Evolutionary conservation across 1,140 invertebrate species (phyloP), one percentile per base, ranked within the genome.

Genomic region (Zaprionus camerounensis): DNA sequence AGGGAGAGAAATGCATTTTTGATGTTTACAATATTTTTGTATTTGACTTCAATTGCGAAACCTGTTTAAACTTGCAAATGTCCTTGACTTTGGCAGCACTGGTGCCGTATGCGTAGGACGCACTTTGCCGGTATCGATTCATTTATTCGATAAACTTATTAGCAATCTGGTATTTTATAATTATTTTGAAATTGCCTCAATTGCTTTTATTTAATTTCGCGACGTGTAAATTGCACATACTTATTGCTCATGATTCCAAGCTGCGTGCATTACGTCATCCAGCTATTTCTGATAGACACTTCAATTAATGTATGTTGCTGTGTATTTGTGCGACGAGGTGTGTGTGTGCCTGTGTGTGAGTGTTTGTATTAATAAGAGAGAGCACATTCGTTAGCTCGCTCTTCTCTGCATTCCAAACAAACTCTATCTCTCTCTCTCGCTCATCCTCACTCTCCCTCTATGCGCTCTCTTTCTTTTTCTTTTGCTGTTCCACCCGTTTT

Each of bases 201-300:
- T 57, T 17, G 20, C 15, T 24, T 3, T 59, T 3, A 4, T 13
- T 41, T 65, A 34, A 41, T 56, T 49, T 55, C n/a, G 41, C 15
- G 24, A 26, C n/a, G 13, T 77, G 77, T 44, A 41, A 74, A 53
- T 58, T 71, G 53, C 11, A 51, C 20, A 41, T 28, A 62, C 36
- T 78, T 63, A 85, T 88, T 82, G 76, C 81, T 86, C 85, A 91
- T 78, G 77, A 80, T 80, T 90, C 72, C 67, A 88, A 80, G 71
- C 69, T 61, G 78, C 67, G 58, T 44, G 82, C 73, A 88, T 91
- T 91, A 91, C 90, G 90, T 91, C 90, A 91, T 91, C 71, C 80
- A 74, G 84, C 82, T 91, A 91, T 91, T 91, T 91, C 75, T 90
- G 79, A 91, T 90, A 91, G 85, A 82, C 85, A 90, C 86, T 90